A percentile compares a stretch with the other conserved stretches of the same genome.
Conservation (phyloP, 2,113 vertebrate species). For the Albula glossodonta region DNA sequence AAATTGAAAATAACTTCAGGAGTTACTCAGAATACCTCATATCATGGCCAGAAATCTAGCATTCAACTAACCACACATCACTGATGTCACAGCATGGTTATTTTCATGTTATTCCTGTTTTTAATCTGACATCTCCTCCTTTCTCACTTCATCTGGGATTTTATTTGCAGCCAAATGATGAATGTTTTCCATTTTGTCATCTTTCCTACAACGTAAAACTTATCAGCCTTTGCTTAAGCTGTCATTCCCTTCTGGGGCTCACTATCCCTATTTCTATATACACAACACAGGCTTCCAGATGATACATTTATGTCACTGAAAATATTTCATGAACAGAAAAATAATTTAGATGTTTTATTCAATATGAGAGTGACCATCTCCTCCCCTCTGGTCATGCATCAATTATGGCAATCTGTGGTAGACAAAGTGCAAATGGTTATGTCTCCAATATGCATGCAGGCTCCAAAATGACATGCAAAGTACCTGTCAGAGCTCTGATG, state of each 20-base stretch:
- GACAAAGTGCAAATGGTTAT: not conserved
- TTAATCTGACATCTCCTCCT: not conserved
- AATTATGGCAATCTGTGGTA: not conserved
- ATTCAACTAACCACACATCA: not conserved
- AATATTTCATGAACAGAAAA: slow-evolving; percentile 9
- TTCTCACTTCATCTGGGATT: not conserved
- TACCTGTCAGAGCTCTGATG: too few relatives aligned
- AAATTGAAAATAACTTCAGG: not conserved
- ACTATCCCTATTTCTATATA: not conserved
- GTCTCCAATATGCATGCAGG: not conserved
- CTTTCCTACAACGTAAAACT: not conserved
- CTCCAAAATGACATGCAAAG: too few relatives aligned
- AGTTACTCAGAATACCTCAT: not conserved
- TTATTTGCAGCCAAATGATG: not conserved
- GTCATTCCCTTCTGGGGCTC: not conserved
- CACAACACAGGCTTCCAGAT: not conserved
- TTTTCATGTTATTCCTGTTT: not conserved
- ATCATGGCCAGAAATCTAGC: not conserved
- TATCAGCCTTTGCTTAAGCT: not conserved
- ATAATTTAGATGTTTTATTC: not conserved
- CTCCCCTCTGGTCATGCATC: not conserved
- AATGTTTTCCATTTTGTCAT: slow-evolving; percentile 1
- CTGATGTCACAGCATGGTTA: not conserved
- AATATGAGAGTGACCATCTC: not conserved
- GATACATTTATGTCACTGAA: not conserved